Evolutionary conservation across 2,888 invertebrate genomes (phyloP).

Genomic region (Silvanus unidentatus): DNA sequence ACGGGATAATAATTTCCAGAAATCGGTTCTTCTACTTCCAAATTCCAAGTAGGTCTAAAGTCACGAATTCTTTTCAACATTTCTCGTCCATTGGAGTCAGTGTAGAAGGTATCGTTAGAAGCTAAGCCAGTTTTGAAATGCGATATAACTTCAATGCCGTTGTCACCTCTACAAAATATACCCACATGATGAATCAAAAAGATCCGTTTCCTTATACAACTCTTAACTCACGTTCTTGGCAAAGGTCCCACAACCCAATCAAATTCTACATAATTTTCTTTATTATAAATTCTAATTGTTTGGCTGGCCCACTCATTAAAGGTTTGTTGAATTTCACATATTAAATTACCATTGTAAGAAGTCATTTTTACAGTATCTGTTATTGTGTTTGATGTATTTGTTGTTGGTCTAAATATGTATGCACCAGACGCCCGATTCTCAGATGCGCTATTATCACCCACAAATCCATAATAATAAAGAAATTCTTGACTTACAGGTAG

Average conservation of each 20-base stretch:
- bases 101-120: slow-evolving; percentile 69
- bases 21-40: slow-evolving; percentile 63
- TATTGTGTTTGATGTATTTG: slow-evolving; percentile 40
- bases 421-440: slow-evolving; percentile 80
- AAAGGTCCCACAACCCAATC: slow-evolving; percentile 79
- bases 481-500: slow-evolving; percentile 57
- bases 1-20: slow-evolving; percentile 93
- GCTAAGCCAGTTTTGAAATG: slow-evolving; percentile 61
- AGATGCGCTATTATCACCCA: slow-evolving; percentile 59
- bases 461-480: slow-evolving; percentile 65
- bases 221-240: slow-evolving; percentile 51
- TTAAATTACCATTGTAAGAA: slow-evolving; percentile 53
- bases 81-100: slow-evolving; percentile 92
- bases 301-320: slow-evolving; percentile 72
- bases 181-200: no score
- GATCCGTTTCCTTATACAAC: slow-evolving; percentile 48
- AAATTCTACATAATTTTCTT: slow-evolving; percentile 55
- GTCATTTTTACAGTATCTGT: slow-evolving; percentile 33
- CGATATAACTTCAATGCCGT: slow-evolving; percentile 80
- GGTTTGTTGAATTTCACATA: slow-evolving; percentile 68
- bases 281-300: slow-evolving; percentile 61
- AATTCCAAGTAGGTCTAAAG: slow-evolving; percentile 68
- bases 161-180: slow-evolving; percentile 15
- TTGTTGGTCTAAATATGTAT: slow-evolving; percentile 78
- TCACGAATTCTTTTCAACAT: slow-evolving; percentile 65